Base-by-base conservation (phyloP, 2,797 vertebrate genomes). In the Pyrrhura leucotis region DNA sequence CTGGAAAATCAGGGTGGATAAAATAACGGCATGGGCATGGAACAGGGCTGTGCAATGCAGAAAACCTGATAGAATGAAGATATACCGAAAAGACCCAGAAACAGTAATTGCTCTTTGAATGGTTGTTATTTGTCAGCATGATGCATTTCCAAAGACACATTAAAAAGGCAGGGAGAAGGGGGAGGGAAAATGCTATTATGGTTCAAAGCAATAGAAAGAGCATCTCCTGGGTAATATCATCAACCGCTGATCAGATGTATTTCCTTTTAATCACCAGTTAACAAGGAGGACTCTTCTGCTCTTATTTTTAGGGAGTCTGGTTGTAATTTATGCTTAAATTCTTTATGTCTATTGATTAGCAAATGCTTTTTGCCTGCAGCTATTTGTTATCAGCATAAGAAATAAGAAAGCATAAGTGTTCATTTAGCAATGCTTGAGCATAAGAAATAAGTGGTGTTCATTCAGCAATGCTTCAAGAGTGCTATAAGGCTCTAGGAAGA, bases 31-130 rank as follows among this genome's bases (percentile, higher is more conserved):
- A 35, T 4, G 6, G 45, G 85, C 53, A 8, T 66, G 91, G 17
- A 54, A 10, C 42, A 21, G n/a, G 15, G 1, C 10, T 0, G 1
- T 15, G 29, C 31, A 6, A 4, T 2, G 26, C n/a, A 58, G 45
- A 29, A 42, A 14, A 48, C 42, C 45, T 31, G 9, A 37, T 56
- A 18, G 29, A 21, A 23, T 62, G 37, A 56, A 72, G 39, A 53
- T 68, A 7, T 3, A 35, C 11, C 22, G 63, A 59, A 40, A 50
- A 71, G 65, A 44, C n/a, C 14, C n/a, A 50, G 67, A 45, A 88
- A 21, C 44, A 20, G 23, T 39, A 26, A 59, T 28, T 74, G 56
- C 12, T 39, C 56, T 71, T 65, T 51, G 72, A 75, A 33, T 31
- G 19, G 54, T 40, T 35, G 51, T 73, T 85, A 5, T 40, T 74